phyloP scores from a whole-genome alignment of 1,140 invertebrate genomes.

The Tetranychus urticae region DNA sequence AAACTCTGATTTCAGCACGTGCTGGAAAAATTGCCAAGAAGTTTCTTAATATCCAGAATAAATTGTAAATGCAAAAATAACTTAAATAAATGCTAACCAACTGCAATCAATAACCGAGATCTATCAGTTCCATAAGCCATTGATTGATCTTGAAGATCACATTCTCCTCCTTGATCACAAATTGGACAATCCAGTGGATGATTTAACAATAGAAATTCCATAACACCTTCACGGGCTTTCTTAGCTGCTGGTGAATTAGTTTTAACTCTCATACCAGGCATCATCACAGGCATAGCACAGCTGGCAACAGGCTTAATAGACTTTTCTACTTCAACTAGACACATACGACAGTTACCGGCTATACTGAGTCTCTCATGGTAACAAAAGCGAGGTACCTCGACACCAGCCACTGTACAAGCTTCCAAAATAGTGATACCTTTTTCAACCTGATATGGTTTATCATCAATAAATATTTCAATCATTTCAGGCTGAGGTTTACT shows the following conservation, averaged over 20 bases:
- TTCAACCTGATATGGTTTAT: conserved; percentile 72
- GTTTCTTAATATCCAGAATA: neutral
- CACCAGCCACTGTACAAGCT: conserved; percentile 82
- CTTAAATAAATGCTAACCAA: neutral
- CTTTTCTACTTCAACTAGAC: conserved; percentile 96
- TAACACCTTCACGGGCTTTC: conserved; percentile 76
- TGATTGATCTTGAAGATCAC: conserved; percentile 85
- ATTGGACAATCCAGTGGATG: conserved; percentile 98
- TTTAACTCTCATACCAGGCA: conserved; percentile 57
- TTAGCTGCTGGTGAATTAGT: conserved; percentile 86
- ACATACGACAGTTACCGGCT: conserved; percentile 93
- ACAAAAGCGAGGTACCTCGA: conserved; percentile 96
- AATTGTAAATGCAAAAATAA: neutral
- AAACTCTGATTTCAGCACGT: too few species aligned
- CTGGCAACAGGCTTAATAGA: conserved; percentile 85
- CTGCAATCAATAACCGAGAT: conserved; percentile 7
- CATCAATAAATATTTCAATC: conserved; percentile 93
- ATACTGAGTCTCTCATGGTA: conserved; percentile 95
- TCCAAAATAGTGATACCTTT: conserved; percentile 93
- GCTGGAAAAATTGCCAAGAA: too few species aligned
- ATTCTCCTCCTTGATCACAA: conserved; percentile 99
- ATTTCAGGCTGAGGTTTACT: conserved; percentile 32
- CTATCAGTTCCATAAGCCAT: conserved; percentile 98
- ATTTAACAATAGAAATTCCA: conserved; percentile 96
- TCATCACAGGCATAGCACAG: conserved; percentile 99